Conservation (phyloP, 2,797 vertebrate species). For the Xenopus petersii region DNA sequence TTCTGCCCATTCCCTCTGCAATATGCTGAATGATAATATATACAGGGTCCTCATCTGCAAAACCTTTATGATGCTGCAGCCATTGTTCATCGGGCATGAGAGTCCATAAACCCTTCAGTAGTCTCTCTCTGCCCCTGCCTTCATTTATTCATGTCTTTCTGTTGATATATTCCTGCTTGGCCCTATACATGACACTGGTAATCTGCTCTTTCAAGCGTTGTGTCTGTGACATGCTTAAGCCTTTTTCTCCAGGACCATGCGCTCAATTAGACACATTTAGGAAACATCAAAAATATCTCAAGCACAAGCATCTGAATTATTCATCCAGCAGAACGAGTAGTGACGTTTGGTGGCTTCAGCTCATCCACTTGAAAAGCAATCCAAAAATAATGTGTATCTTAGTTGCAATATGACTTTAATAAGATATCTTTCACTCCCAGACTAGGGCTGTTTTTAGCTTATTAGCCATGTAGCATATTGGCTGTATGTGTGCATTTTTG, state of each 20-base stretch:
- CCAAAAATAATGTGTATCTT: not conserved
- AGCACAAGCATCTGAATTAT: slow-evolving; percentile 28
- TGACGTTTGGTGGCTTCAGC: slow-evolving; percentile 5
- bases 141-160: slow-evolving; percentile 7
- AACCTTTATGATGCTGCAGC: not conserved
- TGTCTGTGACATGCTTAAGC: slow-evolving; percentile 22
- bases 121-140: not conserved
- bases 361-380: not conserved
- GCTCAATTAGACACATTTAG: slow-evolving; percentile 39
- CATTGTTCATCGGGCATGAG: not conserved
- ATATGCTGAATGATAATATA: not conserved
- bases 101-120: not conserved
- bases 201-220: slow-evolving; percentile 22
- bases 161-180: not conserved
- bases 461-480: too few species aligned
- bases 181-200: slow-evolving; percentile 14
- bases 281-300: slow-evolving; percentile 30
- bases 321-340: slow-evolving; percentile 18
- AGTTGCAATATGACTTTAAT: not conserved
- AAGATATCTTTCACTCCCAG: too few species aligned
- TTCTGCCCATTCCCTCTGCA: not conserved
- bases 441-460: too few species aligned
- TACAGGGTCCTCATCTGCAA: not conserved
- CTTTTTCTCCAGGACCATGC: slow-evolving; percentile 15
- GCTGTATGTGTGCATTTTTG: too few species aligned